Base-by-base conservation (phyloP, 2,888 invertebrate species). In the Heliconius aoede region DNA sequence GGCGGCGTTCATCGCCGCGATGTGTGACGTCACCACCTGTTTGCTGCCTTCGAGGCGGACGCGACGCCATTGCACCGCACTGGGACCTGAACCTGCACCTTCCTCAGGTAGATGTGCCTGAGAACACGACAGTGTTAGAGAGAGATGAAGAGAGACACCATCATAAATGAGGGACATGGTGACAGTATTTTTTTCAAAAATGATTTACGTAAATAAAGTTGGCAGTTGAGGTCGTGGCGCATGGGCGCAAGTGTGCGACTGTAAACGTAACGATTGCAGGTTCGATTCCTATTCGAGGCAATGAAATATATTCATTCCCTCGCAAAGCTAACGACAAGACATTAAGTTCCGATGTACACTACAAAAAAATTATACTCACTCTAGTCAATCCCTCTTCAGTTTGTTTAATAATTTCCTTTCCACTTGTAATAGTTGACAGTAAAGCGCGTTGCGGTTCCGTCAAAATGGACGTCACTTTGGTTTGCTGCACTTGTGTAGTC, bases 1-100 rank as follows among this genome's bases (percentile, higher is more conserved):
- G 76, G 99, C 99, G 0, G 99, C 99, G 92, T 98, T 99, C 99
- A 99, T 99, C 77, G 99, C 99, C 8, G 99, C 99, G 84, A 99
- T 97, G 91, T 99, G 98, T 73, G 98, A 98, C 81, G 98, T 98
- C 76, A 99, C 98, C 83, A 97, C 98, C 94, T 99, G 99, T 90
- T 98, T 98, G 90, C 98, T 98, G 75, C 98, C 97, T 91, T 99
- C 99, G 90, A 99, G 95, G 2, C 98, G 98, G 80, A 98, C 97
- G 87, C 98, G 98, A 90, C 98, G 98, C 99, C 99, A 99, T 94
- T 98, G 97, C 84, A 97, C 95, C 0, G 98, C 97, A 1, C 97
- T 97, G 60, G 97, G 96, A 91, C 98, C 98, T 36, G 95, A 96
- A 30, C 98, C 61, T 9, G 18, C 61, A 13, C 36, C 36, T 13